Conservation (phyloP, 2,888 invertebrate species). For the Leucophora obtusa region DNA sequence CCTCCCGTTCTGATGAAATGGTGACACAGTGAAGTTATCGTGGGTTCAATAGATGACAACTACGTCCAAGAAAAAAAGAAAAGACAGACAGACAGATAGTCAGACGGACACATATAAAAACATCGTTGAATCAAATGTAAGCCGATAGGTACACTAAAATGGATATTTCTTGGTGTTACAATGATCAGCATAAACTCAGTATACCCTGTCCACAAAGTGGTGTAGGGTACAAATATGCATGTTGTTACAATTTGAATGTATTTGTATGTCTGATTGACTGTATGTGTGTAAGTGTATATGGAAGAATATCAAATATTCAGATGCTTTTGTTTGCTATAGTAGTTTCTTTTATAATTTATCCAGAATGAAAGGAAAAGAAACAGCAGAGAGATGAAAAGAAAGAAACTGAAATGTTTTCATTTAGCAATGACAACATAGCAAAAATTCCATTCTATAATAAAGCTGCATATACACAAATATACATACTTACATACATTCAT, state of each 20-base stretch:
- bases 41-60: too few relatives aligned
- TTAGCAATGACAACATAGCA: constrained; percentile 47
- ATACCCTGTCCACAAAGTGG: too few relatives aligned
- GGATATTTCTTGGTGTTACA: too few relatives aligned
- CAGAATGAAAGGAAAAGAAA: constrained; percentile 10
- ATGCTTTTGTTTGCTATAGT: constrained; percentile 16
- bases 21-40: too few relatives aligned
- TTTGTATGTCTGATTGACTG: background rate
- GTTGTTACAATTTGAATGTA: background rate
- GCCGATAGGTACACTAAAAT: too few relatives aligned
- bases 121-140: too few relatives aligned
- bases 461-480: constrained; percentile 3
- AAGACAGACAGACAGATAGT: too few relatives aligned
- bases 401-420: constrained; percentile 46
- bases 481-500: background rate
- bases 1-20: too few relatives aligned
- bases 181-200: too few relatives aligned
- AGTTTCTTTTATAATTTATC: constrained; percentile 38
- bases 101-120: too few relatives aligned
- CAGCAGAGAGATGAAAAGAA: constrained; percentile 5
- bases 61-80: too few relatives aligned
- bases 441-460: constrained; percentile 42
- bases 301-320: constrained; percentile 44
- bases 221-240: too few relatives aligned
- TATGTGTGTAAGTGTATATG: background rate